phyloP scores from a whole-genome alignment of 1,140 invertebrate species.

The Drosophila parvula region DNA sequence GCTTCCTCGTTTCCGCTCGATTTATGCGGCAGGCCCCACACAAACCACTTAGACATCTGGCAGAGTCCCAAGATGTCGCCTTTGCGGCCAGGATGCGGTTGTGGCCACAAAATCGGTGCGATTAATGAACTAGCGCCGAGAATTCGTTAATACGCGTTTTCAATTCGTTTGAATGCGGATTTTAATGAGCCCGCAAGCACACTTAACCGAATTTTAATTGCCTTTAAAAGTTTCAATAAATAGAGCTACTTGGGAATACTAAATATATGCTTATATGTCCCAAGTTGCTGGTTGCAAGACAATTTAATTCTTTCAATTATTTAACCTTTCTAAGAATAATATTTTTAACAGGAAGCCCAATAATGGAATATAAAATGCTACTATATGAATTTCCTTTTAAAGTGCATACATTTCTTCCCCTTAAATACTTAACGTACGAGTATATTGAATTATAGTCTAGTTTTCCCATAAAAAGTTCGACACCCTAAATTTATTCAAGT shows the following conservation, averaged over 20 bases:
- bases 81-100: constrained; percentile 32
- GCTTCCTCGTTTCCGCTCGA: constrained; percentile 45
- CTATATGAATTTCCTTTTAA: too few relatives aligned
- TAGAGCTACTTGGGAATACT: too few relatives aligned
- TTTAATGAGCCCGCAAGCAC: constrained; percentile 63
- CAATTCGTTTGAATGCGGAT: constrained; percentile 67
- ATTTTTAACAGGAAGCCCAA: too few relatives aligned
- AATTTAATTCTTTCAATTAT: too few relatives aligned
- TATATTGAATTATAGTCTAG: not conserved
- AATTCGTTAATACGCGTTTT: constrained; percentile 62
- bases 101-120: constrained; percentile 59
- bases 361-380: too few relatives aligned
- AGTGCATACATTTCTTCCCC: too few relatives aligned
- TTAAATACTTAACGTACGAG: too few relatives aligned
- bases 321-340: too few relatives aligned
- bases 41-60: constrained; percentile 55
- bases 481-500: constrained; percentile 2
- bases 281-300: too few relatives aligned
- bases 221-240: not conserved
- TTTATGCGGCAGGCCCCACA: constrained; percentile 36
- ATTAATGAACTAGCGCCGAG: constrained; percentile 68
- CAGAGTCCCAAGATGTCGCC: constrained; percentile 48
- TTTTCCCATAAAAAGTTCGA: too few relatives aligned
- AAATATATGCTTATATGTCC: too few relatives aligned
- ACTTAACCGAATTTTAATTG: not conserved